Conservation (phyloP, 2,888 invertebrate species). For the Bhutanitis thaidina region DNA sequence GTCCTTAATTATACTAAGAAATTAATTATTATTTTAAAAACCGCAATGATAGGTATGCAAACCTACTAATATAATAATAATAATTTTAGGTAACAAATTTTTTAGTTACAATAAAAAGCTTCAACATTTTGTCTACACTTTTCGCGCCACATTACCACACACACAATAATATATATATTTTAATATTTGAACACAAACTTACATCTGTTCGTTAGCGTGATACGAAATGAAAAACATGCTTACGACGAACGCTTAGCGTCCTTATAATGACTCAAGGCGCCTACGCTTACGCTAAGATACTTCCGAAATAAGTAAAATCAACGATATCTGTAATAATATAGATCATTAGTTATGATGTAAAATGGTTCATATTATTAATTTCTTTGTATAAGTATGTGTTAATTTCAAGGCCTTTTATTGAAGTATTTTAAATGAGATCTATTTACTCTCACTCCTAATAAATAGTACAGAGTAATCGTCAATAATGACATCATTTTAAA, state of each 20-base stretch:
- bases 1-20: too few species aligned
- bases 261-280: constrained; percentile 60
- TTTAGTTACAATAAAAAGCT: too few species aligned
- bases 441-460: constrained; percentile 19
- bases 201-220: constrained; percentile 57
- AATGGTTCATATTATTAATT: too few species aligned
- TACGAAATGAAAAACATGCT: constrained; percentile 55
- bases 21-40: too few species aligned
- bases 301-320: constrained; percentile 13
- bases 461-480: background rate
- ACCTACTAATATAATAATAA: too few species aligned
- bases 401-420: too few species aligned
- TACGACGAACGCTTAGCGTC: constrained; percentile 36
- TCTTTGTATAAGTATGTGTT: too few species aligned
- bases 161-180: constrained; percentile 8
- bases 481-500: constrained; percentile 36
- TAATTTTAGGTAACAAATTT: too few species aligned
- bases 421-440: background rate
- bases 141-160: constrained; percentile 14
- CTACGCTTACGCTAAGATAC: constrained; percentile 43
- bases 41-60: too few species aligned
- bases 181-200: constrained; percentile 37
- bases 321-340: constrained; percentile 5
- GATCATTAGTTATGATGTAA: too few species aligned
- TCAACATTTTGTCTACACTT: constrained; percentile 10